Evolutionary conservation across 2,797 vertebrate genomes (phyloP).

Genomic region (Anguilla pacifica): DNA sequence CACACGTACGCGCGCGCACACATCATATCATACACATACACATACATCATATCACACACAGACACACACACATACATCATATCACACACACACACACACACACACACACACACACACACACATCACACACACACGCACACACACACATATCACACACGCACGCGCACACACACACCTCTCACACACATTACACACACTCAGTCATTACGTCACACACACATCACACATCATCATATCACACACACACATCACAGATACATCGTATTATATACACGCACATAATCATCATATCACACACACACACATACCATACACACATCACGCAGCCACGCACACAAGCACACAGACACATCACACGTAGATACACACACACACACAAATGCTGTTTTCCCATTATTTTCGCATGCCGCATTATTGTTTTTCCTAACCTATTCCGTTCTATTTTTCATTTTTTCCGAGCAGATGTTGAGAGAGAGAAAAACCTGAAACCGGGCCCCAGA

Average conservation of each 20-base stretch:
- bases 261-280: no score
- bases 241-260: not conserved
- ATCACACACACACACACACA: not conserved
- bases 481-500: constrained; percentile 41
- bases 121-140: not conserved
- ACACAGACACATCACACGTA: not conserved
- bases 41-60: not conserved
- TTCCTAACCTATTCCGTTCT: not conserved
- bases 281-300: not conserved
- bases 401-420: not conserved
- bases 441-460: constrained; percentile 35
- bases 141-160: not conserved
- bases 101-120: no score
- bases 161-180: not conserved
- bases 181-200: not conserved
- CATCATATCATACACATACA: not conserved
- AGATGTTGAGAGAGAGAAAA: constrained; percentile 52
- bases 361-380: constrained; percentile 14
- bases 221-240: not conserved
- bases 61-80: not conserved
- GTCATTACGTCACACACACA: not conserved
- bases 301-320: no score
- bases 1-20: no score
- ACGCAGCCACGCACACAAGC: not conserved
- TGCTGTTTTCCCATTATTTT: constrained; percentile 20